These are phyloP conservation scores for Porites lutea DNA, from an alignment of 64 coral and sea anemone genomes.

Conservation along the genomic window DNA sequence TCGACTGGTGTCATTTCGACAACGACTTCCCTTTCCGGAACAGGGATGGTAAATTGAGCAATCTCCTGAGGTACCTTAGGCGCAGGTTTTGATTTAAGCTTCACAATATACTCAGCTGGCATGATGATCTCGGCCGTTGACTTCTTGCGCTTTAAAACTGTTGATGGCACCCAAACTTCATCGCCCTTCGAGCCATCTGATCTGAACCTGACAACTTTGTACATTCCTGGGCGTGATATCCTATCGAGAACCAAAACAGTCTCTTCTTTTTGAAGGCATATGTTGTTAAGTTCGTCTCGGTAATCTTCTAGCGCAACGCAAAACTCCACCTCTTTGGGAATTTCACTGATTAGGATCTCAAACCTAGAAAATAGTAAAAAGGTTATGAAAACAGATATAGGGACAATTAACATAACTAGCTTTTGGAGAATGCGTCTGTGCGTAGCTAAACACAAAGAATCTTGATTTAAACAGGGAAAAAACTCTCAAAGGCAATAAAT, in stretches of 20 bases:
- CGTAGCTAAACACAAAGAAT: not conserved
- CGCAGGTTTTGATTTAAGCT: constrained; percentile 8
- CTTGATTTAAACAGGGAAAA: too few species aligned
- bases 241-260: constrained; percentile 83
- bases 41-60: not conserved
- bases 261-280: constrained; percentile 78
- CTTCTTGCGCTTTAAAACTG: constrained; percentile 67
- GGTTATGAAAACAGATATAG: not conserved
- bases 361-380: constrained; percentile 45
- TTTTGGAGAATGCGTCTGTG: not conserved
- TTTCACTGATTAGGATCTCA: constrained; percentile 67
- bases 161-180: constrained; percentile 88
- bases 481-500: too few species aligned
- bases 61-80: not conserved
- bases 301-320: constrained; percentile 85
- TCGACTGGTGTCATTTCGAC: constrained; percentile 8
- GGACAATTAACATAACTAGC: not conserved
- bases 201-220: constrained; percentile 81
- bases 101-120: constrained; percentile 41
- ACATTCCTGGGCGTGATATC: constrained; percentile 80
- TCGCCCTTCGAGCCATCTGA: constrained; percentile 84
- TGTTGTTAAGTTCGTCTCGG: constrained; percentile 79
- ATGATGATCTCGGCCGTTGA: constrained; percentile 79
- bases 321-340: constrained; percentile 81
- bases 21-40: constrained; percentile 1